These are phyloP conservation scores for Arctocebus calabarensis DNA, from an alignment of 2,797 vertebrate species.

Conservation along the genomic window DNA sequence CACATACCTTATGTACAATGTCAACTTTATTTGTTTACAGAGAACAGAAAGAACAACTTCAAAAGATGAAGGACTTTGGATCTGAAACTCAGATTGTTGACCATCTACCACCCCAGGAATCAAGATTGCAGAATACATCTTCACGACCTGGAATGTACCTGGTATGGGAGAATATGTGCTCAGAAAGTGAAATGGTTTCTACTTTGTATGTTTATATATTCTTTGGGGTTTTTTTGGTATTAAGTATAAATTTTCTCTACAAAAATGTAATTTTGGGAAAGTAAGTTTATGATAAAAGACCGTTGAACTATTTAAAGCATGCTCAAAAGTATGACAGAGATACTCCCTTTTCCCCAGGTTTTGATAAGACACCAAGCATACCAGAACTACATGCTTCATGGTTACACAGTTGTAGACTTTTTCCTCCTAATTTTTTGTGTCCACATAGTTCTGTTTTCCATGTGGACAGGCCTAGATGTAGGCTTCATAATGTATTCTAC, in stretches of 20 bases:
- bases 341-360: neutral
- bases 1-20: constrained; percentile 67
- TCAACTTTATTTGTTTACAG: constrained; percentile 87
- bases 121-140: constrained; percentile 92
- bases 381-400: neutral
- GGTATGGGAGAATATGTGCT: constrained; percentile 87
- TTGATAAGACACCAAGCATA: neutral
- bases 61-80: constrained; percentile 89
- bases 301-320: constrained; percentile 4
- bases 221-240: constrained; percentile 29
- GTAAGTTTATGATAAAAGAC: constrained; percentile 34
- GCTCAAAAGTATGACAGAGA: neutral
- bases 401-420: constrained; percentile 23
- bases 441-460: neutral
- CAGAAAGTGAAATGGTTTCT: constrained; percentile 57
- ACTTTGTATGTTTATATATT: constrained; percentile 14
- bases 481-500: neutral
- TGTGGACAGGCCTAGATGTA: neutral
- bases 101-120: constrained; percentile 86
- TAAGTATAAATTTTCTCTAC: constrained; percentile 42
- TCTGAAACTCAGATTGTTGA: constrained; percentile 87
- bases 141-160: constrained; percentile 93
- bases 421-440: constrained; percentile 6
- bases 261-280: constrained; percentile 50
- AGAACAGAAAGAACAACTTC: constrained; percentile 95